Evolutionary conservation across 2,113 vertebrate genomes (phyloP), one percentile per base, ranked within the genome.

Genomic region (Psittacara wagleri): DNA sequence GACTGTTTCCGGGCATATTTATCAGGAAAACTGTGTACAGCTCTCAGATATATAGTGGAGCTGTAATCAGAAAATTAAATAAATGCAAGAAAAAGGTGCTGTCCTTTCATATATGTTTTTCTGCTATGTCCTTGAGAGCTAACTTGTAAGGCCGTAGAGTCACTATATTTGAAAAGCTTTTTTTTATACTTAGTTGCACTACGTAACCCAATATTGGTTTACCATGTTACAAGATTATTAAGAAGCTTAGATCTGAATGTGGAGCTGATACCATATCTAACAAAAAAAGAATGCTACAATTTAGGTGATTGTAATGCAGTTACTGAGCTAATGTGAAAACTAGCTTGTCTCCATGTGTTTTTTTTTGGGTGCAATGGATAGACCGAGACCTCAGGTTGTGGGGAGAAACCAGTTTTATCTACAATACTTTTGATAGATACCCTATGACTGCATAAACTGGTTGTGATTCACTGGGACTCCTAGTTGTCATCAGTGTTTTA

Each of bases 271-370:
- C 1, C 5, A 11, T 19, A 66, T 13, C 23, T 33, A 61, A 54
- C 10, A 63, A 64, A 90, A 69, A 4, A 13, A 8, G 2, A 51
- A 51, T 17, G 13, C 10, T 70, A 51, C 23, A 39, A 3, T 78
- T 17, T 91, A 48, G 7, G 55, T 39, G 25, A 41, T 15, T 44
- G 19, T n/a, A 46, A 7, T 27, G 31, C 17, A 23, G 10, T 51
- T 63, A n/a, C 17, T 31, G 83, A 68, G 13, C 39, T 54, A 37
- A 43, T 20, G 13, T 52, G 27, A 37, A 91, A 73, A 46, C 4
- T 10, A 9, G 3, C n/a, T 59, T 11, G 1, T n/a, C n/a, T 51
- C 25, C 10, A 1, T 33, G 43, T 9, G 23, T 0, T 24, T 4
- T 67, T 55, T 55, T 54, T 4, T 2, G 37, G 10, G 7, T 67